These are phyloP conservation scores for Microctonus hyperodae DNA, from an alignment of 2,888 invertebrate genomes.

Conservation along the genomic window DNA sequence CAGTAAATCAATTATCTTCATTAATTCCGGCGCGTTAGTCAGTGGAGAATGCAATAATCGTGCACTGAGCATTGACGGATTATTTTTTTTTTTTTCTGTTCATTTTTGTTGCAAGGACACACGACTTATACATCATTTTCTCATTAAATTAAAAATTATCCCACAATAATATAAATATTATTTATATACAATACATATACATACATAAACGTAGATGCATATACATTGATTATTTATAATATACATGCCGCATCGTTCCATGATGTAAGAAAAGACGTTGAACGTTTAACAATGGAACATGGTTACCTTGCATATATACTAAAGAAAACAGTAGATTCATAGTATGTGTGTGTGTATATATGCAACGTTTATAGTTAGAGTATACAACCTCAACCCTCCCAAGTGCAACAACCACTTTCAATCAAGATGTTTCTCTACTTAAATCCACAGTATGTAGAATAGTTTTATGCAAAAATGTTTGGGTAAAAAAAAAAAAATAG, in stretches of 20 bases:
- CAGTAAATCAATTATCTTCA: conserved; percentile 26
- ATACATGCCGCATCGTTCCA: background rate
- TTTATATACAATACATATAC: background rate
- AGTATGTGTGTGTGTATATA: no score
- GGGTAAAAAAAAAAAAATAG: conserved; percentile 19
- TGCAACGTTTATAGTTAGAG: no score
- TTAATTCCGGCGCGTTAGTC: conserved; percentile 22
- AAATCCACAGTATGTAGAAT: background rate
- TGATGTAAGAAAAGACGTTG: conserved; percentile 5
- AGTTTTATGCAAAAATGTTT: background rate
- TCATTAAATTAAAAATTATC: background rate
- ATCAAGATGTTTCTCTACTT: background rate
- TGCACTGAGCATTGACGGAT: background rate
- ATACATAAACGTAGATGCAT: no score
- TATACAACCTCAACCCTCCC: background rate
- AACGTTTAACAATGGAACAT: conserved; percentile 7
- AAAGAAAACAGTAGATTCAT: background rate
- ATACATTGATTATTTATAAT: background rate
- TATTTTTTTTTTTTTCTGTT: conserved; percentile 6
- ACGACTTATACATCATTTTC: conserved; percentile 10
- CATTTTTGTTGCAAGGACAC: conserved; percentile 21
- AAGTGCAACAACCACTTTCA: background rate
- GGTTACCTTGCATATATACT: background rate
- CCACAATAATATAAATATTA: conserved; percentile 7
- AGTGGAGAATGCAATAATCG: conserved; percentile 19